A percentile compares a stretch with the other conserved stretches of the same genome.
Conservation (phyloP, 2,113 vertebrate species). For the Notechis scutatus region DNA sequence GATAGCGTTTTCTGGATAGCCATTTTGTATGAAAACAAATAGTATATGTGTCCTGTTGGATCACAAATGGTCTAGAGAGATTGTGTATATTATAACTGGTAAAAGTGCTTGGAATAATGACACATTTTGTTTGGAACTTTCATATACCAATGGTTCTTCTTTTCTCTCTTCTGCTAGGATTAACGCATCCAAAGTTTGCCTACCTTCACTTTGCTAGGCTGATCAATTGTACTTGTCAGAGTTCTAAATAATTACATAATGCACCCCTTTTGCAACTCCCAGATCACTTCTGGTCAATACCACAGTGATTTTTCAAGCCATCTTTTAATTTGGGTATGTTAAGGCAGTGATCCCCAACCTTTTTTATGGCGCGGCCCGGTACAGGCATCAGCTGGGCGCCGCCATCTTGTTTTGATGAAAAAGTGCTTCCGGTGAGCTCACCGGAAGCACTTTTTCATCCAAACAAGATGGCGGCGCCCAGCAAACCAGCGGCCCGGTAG, state of each 20-base stretch:
- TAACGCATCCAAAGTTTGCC: not conserved
- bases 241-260: not conserved
- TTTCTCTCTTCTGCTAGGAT: not conserved
- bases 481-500: too few species aligned
- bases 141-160: fast-evolving
- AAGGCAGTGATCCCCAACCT: too few species aligned
- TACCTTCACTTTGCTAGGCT: not conserved
- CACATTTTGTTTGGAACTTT: not conserved
- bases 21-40: not conserved
- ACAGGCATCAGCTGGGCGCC: too few species aligned
- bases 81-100: not conserved
- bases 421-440: too few species aligned
- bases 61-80: not conserved
- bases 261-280: not conserved
- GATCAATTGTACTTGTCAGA: not conserved
- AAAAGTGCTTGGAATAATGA: not conserved
- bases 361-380: too few species aligned
- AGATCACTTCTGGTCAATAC: not conserved
- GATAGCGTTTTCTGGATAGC: not conserved
- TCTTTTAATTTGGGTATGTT: not conserved
- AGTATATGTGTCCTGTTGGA: not conserved
- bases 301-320: not conserved
- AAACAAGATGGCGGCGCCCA: too few species aligned
- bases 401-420: too few species aligned
- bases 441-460: too few species aligned